Evolutionary conservation across 2,888 invertebrate species (phyloP), one percentile per base, ranked within the genome.

Genomic region (Electrophaes corylata): DNA sequence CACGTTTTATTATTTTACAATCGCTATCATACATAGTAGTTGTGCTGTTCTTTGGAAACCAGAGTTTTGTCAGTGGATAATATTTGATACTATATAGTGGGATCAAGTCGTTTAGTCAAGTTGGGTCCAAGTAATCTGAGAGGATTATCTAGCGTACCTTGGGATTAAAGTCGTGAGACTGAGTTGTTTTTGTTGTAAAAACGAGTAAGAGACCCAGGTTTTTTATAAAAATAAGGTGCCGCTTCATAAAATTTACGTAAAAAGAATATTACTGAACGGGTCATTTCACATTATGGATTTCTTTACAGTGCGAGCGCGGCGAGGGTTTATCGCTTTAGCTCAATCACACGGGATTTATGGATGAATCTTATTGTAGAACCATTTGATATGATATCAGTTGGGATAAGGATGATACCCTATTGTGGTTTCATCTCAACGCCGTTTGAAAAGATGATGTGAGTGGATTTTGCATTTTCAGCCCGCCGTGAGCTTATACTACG

Each of bases 171-270:
- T n/a, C n/a, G n/a, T n/a, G n/a, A n/a, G n/a, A n/a, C n/a, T n/a
- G n/a, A n/a, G n/a, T n/a, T n/a, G n/a, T n/a, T n/a, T n/a, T n/a
- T n/a, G n/a, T n/a, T n/a, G n/a, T n/a, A n/a, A n/a, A n/a, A n/a
- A n/a, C n/a, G n/a, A n/a, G n/a, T n/a, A n/a, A n/a, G n/a, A n/a
- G n/a, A n/a, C n/a, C n/a, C n/a, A n/a, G n/a, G n/a, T n/a, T n/a
- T 10, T 6, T 29, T 29, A 29, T 10, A 6, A 29, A 29, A 29
- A 29, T 20, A 20, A 10, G 14, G 65, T 69, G 67, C 69, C 75
- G 72, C 65, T 64, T 76, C 79, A 81, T 83, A 80, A 81, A 81
- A 62, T 77, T 74, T 52, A 76, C 65, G 70, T 57, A 77, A 73
- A 78, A 80, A 78, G 72, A 73, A 71, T 69, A 51, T 57, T 59